A percentile compares a stretch with the other conserved stretches of the same genome.
Evolutionary conservation across 2,113 vertebrate species (phyloP).

Genomic region (Laterallus jamaicensis): DNA sequence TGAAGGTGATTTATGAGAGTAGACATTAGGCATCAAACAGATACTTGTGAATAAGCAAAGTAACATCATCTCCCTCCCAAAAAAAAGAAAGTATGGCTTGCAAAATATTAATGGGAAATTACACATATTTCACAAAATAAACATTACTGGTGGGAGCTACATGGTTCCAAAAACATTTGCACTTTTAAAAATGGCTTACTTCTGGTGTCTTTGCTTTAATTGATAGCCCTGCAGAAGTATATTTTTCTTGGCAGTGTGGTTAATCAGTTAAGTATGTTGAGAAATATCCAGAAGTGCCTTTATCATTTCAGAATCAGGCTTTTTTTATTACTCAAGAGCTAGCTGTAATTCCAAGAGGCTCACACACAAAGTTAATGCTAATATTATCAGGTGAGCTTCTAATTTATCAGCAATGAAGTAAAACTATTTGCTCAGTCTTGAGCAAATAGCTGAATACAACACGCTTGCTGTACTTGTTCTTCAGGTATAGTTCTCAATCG

Average conservation of each 20-base stretch:
- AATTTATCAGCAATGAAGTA: conserved; percentile 22
- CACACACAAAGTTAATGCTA: conserved; percentile 12
- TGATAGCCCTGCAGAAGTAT: conserved; percentile 35
- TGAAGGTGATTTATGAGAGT: not conserved
- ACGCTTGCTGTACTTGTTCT: not conserved
- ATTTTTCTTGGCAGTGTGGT: conserved; percentile 42
- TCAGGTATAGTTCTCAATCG: not conserved
- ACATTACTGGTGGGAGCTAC: conserved; percentile 17
- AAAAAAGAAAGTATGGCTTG: not conserved
- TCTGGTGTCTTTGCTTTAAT: conserved; percentile 48
- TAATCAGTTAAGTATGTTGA: conserved; percentile 56
- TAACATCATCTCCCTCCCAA: not conserved
- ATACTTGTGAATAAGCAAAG: not conserved
- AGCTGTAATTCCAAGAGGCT: conserved; percentile 31
- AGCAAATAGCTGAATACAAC: conserved; percentile 24
- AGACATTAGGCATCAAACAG: not conserved
- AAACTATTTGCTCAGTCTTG: conserved; percentile 24
- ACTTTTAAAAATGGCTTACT: not conserved
- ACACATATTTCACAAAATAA: conserved; percentile 10
- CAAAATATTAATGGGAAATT: conserved; percentile 37
- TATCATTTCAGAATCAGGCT: conserved; percentile 21
- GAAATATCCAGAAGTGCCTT: not conserved
- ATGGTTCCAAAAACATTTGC: conserved; percentile 45
- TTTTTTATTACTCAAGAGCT: conserved; percentile 48
- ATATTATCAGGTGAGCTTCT: conserved; percentile 34